phyloP scores from a whole-genome alignment of 2,888 invertebrate genomes.

The Eueremaeus valkanovi region DNA sequence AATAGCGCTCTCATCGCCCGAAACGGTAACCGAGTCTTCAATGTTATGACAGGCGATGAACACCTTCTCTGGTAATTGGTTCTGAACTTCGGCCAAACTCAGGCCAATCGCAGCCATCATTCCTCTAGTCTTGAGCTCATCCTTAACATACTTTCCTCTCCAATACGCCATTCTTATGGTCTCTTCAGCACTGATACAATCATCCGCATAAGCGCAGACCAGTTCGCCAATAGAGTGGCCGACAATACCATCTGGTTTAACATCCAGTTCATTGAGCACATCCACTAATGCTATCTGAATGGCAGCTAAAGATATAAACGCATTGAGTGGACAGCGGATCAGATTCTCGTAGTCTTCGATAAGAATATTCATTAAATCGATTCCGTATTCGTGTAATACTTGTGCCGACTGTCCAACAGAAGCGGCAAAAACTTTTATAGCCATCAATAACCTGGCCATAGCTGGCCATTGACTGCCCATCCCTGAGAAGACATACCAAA shows the following conservation, averaged over 20 bases:
- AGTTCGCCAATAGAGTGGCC: conserved; percentile 59
- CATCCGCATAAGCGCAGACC: conserved; percentile 58
- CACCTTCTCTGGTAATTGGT: conserved; percentile 51
- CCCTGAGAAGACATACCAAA: conserved; percentile 42
- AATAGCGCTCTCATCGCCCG: conserved; percentile 52
- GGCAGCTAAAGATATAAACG: neutral
- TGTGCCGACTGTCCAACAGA: conserved; percentile 53
- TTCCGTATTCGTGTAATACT: conserved; percentile 52
- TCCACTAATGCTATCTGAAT: conserved; percentile 47
- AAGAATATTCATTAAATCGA: conserved; percentile 54
- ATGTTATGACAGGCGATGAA: conserved; percentile 57
- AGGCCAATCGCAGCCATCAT: conserved; percentile 53
- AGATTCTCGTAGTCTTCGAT: conserved; percentile 46
- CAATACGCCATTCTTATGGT: conserved; percentile 57
- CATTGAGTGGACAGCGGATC: conserved; percentile 13
- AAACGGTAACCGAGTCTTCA: conserved; percentile 57
- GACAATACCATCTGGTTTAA: conserved; percentile 56
- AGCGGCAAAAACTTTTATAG: conserved; percentile 53
- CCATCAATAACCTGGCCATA: conserved; percentile 56
- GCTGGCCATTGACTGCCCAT: conserved; percentile 58
- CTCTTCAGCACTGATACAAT: conserved; percentile 56
- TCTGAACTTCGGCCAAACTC: conserved; percentile 51
- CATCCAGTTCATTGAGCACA: conserved; percentile 50
- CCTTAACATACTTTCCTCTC: conserved; percentile 53
- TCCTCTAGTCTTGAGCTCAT: conserved; percentile 43